A percentile compares a stretch with the other conserved stretches of the same genome.
These are phyloP conservation scores for Magallana gigas DNA, from an alignment of 1,140 invertebrate genomes.

Conservation along the genomic window DNA sequence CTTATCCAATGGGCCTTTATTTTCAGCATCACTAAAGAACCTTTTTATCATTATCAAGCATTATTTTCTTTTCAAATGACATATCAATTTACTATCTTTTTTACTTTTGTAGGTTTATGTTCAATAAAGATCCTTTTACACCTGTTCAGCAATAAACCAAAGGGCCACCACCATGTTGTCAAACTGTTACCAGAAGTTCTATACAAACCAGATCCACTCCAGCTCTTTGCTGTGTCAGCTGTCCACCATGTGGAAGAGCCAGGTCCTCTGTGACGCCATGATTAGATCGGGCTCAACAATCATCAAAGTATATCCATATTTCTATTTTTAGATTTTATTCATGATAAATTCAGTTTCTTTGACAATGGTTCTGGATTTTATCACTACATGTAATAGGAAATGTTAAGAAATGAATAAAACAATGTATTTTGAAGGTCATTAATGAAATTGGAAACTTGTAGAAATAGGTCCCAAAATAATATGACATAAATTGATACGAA, in stretches of 20 bases:
- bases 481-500: no score
- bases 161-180: not conserved
- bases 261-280: conserved; percentile 50
- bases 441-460: no score
- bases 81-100: not conserved
- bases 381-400: no score
- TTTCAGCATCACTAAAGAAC: no score
- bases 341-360: no score
- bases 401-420: no score
- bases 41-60: no score
- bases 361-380: no score
- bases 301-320: conserved; percentile 39
- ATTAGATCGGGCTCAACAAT: conserved; percentile 41
- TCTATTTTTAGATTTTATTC: no score
- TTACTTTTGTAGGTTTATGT: not conserved
- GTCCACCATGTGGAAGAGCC: conserved; percentile 51
- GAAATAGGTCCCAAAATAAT: no score
- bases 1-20: no score
- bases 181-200: conserved; percentile 51
- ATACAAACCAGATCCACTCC: conserved; percentile 53
- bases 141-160: not conserved
- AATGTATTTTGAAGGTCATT: no score
- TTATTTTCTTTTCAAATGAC: not conserved
- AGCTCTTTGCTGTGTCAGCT: conserved; percentile 53
- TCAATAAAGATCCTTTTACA: not conserved